phyloP scores from a whole-genome alignment of 2,797 vertebrate species.

The Cuniculus paca region DNA sequence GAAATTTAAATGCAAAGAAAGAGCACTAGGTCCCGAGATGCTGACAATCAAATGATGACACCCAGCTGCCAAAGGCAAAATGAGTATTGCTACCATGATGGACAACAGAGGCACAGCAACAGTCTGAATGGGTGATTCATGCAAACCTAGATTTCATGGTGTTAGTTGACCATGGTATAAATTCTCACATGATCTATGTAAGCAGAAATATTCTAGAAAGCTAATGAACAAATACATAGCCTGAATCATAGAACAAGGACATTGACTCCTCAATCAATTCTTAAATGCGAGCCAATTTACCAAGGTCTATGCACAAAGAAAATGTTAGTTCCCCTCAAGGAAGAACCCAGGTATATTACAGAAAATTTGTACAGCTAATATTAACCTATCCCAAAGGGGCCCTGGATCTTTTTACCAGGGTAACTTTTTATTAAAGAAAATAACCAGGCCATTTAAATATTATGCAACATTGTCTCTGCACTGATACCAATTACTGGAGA shows the following conservation, averaged over 20 bases:
- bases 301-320: not conserved
- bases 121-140: not conserved
- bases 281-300: not conserved
- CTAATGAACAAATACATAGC: not conserved
- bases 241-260: not conserved
- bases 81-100: too few species aligned
- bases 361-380: not conserved
- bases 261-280: not conserved
- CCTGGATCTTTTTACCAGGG: not conserved
- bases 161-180: not conserved
- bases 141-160: not conserved
- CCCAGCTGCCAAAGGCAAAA: not conserved
- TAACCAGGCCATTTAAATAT: not conserved
- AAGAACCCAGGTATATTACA: not conserved
- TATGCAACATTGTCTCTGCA: not conserved
- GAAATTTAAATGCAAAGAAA: not conserved
- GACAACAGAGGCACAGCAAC: not conserved
- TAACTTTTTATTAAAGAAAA: not conserved
- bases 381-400: not conserved
- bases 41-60: not conserved
- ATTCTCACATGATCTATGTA: too few species aligned
- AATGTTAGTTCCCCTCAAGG: not conserved
- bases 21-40: too few species aligned
- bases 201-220: not conserved
- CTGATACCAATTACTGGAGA: not conserved